These are phyloP conservation scores for Hedychridium roseum DNA, from an alignment of 2,888 invertebrate species.

Conservation along the genomic window DNA sequence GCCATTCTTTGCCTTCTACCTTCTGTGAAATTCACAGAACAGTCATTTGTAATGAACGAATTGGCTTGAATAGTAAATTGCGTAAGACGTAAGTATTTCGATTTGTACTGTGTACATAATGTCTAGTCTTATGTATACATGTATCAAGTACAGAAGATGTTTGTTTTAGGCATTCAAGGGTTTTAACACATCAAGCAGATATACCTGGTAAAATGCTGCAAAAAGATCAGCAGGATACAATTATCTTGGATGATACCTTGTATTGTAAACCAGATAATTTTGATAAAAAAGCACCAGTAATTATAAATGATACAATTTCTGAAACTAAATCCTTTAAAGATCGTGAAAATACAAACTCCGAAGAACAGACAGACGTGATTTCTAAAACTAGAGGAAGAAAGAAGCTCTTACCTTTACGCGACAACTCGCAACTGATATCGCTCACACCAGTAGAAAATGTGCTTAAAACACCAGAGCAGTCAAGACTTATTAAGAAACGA, in stretches of 20 bases:
- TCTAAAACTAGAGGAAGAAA: slow-evolving; percentile 24
- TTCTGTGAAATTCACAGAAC: slow-evolving; percentile 12
- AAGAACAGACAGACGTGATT: too few relatives aligned
- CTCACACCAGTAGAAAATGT: slow-evolving; percentile 40
- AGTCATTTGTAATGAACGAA: neutral
- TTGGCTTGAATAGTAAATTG: neutral
- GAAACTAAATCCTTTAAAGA: slow-evolving; percentile 16
- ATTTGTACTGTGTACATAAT: neutral
- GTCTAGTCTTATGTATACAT: too few relatives aligned
- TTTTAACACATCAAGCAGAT: slow-evolving; percentile 14
- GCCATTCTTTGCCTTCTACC: too few relatives aligned
- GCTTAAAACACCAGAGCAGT: slow-evolving; percentile 7
- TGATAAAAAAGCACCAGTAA: slow-evolving; percentile 10
- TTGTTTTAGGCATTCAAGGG: slow-evolving; percentile 24
- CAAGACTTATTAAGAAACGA: slow-evolving; percentile 11
- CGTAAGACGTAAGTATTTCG: slow-evolving; percentile 15
- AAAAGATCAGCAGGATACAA: slow-evolving; percentile 13
- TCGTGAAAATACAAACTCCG: slow-evolving; percentile 2
- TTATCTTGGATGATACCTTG: slow-evolving; percentile 31
- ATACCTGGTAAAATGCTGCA: neutral
- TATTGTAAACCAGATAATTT: slow-evolving; percentile 10
- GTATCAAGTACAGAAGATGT: slow-evolving; percentile 1
- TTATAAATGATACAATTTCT: slow-evolving; percentile 32
- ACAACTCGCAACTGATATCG: slow-evolving; percentile 39
- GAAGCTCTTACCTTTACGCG: slow-evolving; percentile 41